Conservation (phyloP, 2,888 invertebrate species). For the Arge pagana region DNA sequence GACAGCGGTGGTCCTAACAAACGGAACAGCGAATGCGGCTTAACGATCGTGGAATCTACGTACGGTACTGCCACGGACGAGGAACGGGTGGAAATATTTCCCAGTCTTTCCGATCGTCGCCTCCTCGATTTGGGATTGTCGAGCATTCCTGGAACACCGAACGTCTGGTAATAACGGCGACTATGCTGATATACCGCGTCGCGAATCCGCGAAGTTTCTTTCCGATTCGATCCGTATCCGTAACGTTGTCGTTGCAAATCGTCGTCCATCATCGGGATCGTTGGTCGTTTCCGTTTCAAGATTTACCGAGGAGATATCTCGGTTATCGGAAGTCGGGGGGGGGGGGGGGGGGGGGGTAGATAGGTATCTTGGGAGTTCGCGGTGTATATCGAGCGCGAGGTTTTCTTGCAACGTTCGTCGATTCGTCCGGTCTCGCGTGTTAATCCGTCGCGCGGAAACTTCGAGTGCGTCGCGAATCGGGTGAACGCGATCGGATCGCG, state of each 20-base stretch:
- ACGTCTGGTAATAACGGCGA: too few relatives aligned
- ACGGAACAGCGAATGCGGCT: constrained; percentile 26
- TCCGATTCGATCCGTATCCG: background rate
- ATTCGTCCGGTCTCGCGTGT: too few relatives aligned
- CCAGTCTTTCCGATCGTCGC: constrained; percentile 43
- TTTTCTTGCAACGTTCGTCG: too few relatives aligned
- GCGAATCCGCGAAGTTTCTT: background rate
- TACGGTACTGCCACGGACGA: constrained; percentile 26
- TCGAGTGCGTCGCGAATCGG: too few relatives aligned
- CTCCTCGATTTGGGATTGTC: constrained; percentile 44
- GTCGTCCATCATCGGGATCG: constrained; percentile 3
- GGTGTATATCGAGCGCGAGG: background rate
- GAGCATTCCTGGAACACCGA: constrained; percentile 37
- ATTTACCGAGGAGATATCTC: too few relatives aligned
- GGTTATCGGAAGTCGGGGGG: too few relatives aligned
- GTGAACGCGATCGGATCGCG: too few relatives aligned
- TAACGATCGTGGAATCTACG: constrained; percentile 20
- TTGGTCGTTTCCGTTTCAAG: background rate
- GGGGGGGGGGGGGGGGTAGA: too few relatives aligned
- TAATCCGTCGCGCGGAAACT: too few relatives aligned
- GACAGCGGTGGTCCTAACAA: constrained; percentile 29
- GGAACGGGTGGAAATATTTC: constrained; percentile 39
- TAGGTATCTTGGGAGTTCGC: too few relatives aligned
- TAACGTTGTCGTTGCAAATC: background rate
- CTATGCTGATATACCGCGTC: background rate